phyloP scores from a whole-genome alignment of 1,140 invertebrate genomes.

The Limonius californicus region DNA sequence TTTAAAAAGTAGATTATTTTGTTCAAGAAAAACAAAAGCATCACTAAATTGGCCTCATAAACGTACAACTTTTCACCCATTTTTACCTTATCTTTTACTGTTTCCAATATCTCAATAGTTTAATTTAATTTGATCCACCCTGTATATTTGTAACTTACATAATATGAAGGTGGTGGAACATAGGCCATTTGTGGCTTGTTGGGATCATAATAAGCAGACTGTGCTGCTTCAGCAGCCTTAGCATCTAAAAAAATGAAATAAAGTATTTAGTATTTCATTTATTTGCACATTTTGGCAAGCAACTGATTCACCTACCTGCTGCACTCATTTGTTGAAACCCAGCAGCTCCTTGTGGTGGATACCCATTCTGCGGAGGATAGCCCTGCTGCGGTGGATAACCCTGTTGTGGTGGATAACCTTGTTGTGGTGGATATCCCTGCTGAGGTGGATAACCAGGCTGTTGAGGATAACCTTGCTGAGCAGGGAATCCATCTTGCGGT shows the following conservation, averaged over 20 bases:
- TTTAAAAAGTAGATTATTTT: too few relatives aligned
- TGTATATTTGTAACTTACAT: conserved; percentile 58
- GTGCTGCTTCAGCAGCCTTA: conserved; percentile 82
- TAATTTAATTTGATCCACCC: background rate
- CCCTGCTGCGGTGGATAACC: conserved; percentile 27
- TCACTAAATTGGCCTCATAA: too few relatives aligned
- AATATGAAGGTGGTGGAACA: conserved; percentile 78
- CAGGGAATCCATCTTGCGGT: conserved; percentile 38
- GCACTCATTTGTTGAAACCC: conserved; percentile 25
- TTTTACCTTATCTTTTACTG: background rate
- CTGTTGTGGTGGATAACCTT: conserved; percentile 36
- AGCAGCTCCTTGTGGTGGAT: conserved; percentile 19
- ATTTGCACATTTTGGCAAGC: too few relatives aligned
- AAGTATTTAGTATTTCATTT: too few relatives aligned
- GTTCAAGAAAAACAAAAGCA: too few relatives aligned
- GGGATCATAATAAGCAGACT: conserved; percentile 84
- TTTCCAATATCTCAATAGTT: background rate
- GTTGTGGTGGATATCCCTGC: conserved; percentile 18
- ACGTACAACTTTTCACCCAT: background rate
- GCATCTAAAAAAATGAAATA: conserved; percentile 49
- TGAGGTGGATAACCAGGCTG: conserved; percentile 13
- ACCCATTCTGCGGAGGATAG: conserved; percentile 17
- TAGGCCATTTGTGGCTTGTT: conserved; percentile 78
- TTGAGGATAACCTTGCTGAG: conserved; percentile 31
- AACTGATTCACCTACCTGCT: conserved; percentile 23